These are phyloP conservation scores for Drosophila picticornis DNA, from an alignment of 2,888 invertebrate genomes.

Conservation along the genomic window DNA sequence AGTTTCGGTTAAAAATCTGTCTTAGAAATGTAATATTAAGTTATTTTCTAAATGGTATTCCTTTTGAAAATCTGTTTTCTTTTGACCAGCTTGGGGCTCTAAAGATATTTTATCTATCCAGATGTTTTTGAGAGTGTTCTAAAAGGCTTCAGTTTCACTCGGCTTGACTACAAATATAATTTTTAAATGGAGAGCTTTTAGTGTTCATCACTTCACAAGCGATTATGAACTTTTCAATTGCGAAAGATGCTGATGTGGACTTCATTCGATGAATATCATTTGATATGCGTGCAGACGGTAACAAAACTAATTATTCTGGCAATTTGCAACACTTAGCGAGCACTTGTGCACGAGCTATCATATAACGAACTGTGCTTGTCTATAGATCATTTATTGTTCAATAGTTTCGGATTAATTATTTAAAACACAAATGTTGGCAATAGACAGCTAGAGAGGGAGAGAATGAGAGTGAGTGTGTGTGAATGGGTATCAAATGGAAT, in stretches of 20 bases:
- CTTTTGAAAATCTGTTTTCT: not conserved
- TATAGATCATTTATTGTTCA: constrained; percentile 48
- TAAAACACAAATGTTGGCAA: constrained; percentile 70
- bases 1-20: not conserved
- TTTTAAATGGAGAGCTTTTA: not conserved
- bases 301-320: constrained; percentile 20
- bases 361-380: constrained; percentile 4
- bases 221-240: not conserved
- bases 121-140: not conserved
- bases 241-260: constrained; percentile 8
- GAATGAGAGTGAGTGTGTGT: not conserved
- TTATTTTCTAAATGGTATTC: not conserved
- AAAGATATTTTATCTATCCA: not conserved
- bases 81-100: no score
- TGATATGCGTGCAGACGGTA: not conserved
- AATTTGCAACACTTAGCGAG: constrained; percentile 30
- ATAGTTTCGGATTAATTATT: constrained; percentile 78
- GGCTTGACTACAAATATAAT: not conserved
- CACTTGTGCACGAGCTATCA: constrained; percentile 16
- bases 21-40: not conserved
- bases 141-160: not conserved
- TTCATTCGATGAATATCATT: not conserved
- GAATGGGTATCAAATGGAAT: constrained; percentile 51
- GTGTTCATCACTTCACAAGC: not conserved
- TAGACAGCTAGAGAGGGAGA: constrained; percentile 28